Conservation (phyloP, 2,113 vertebrate genomes). For the Eleginops maclovinus region DNA sequence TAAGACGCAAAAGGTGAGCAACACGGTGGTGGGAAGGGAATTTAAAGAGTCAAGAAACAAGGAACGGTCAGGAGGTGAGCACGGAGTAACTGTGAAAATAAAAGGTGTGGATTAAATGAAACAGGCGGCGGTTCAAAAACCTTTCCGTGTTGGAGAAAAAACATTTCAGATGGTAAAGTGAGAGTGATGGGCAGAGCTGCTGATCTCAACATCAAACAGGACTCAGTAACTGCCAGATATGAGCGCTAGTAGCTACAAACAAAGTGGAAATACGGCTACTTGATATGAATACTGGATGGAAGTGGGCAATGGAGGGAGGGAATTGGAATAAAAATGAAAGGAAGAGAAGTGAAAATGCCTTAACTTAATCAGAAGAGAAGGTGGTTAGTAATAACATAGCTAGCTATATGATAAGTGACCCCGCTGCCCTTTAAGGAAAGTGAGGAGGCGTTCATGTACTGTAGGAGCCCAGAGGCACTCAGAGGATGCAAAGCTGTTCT, state of each 20-base stretch:
- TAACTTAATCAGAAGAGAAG: slow-evolving; percentile 46
- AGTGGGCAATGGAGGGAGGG: neutral
- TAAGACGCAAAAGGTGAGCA: slow-evolving; percentile 33
- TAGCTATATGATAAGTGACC: slow-evolving; percentile 48
- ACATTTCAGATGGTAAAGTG: neutral
- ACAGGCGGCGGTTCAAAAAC: neutral
- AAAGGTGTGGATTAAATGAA: slow-evolving; percentile 40
- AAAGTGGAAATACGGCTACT: slow-evolving; percentile 22
- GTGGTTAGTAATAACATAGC: slow-evolving; percentile 40
- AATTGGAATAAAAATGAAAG: neutral
- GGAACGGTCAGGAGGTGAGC: slow-evolving; percentile 24
- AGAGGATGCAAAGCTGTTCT: slow-evolving; percentile 47
- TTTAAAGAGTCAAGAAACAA: slow-evolving; percentile 14
- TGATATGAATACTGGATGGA: slow-evolving; percentile 38
- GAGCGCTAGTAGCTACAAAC: slow-evolving; percentile 6
- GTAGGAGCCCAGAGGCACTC: slow-evolving; percentile 24
- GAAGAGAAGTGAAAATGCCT: slow-evolving; percentile 22
- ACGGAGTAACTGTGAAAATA: slow-evolving; percentile 32
- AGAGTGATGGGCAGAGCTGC: slow-evolving; percentile 30
- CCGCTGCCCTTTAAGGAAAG: slow-evolving; percentile 21
- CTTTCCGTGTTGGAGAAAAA: neutral
- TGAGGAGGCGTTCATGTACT: slow-evolving; percentile 30
- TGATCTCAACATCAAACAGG: slow-evolving; percentile 50
- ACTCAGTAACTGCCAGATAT: slow-evolving; percentile 5
- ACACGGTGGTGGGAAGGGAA: slow-evolving; percentile 4